Percentiles rank a stretch among this genome's conserved stretches.
phyloP scores from a whole-genome alignment of 1,140 invertebrate species.

The Leguminivora glycinivorella region DNA sequence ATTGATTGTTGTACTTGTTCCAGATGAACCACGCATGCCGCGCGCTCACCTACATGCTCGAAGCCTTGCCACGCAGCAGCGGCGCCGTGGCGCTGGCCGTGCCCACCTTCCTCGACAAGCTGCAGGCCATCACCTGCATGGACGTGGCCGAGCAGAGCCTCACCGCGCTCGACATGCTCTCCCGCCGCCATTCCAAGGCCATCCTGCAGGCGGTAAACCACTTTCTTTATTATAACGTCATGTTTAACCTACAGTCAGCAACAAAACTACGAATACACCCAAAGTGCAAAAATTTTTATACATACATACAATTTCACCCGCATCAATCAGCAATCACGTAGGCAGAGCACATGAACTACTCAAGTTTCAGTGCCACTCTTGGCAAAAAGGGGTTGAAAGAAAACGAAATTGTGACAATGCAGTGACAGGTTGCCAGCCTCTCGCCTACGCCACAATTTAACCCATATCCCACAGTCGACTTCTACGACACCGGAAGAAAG shows the following conservation, averaged over 20 bases:
- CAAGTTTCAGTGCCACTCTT: too few relatives aligned
- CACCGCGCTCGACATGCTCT: constrained; percentile 97
- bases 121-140: constrained; percentile 99
- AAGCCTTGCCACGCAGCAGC: constrained; percentile 97
- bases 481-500: too few relatives aligned
- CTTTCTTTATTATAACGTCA: background rate
- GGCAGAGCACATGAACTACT: too few relatives aligned
- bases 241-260: constrained; percentile 20
- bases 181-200: constrained; percentile 96
- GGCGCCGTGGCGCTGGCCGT: constrained; percentile 98
- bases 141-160: constrained; percentile 98
- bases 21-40: constrained; percentile 99
- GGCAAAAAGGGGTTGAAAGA: too few relatives aligned
- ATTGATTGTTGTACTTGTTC: constrained; percentile 35
- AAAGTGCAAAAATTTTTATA: too few relatives aligned
- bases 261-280: too few relatives aligned
- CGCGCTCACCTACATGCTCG: constrained; percentile 99
- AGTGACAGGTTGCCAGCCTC: too few relatives aligned
- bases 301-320: too few relatives aligned
- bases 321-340: too few relatives aligned
- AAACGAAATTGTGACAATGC: too few relatives aligned
- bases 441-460: too few relatives aligned
- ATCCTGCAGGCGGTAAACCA: constrained; percentile 92
- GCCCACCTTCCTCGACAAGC: constrained; percentile 96
- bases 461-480: too few relatives aligned